Base-by-base conservation (phyloP, 2,797 vertebrate species). In the Esox masquinongy region DNA sequence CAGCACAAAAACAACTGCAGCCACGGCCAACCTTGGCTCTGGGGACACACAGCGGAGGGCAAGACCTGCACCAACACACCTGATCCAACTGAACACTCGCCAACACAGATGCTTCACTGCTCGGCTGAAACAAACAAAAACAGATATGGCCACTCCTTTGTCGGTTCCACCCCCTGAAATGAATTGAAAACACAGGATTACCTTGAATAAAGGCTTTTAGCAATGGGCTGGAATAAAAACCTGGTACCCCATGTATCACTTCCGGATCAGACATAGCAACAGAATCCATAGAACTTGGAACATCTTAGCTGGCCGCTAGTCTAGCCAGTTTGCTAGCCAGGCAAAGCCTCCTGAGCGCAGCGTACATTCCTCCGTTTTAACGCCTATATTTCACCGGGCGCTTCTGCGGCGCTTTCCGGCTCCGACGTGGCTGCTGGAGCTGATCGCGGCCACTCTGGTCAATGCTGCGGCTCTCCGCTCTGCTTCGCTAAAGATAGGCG, bases 1-100 rank as follows among this genome's bases (percentile, higher is more conserved):
- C 88, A 86, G 89, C 87, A 92, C 86, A 87, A 83, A 93, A 88
- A 87, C 86, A 90, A 86, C 86, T 84, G 85, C 82, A 87, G 85
- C 86, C 86, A 83, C 82, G 82, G 77, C 86, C 88, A 85, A 87
- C 88, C 88, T 86, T 89, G 89, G 86, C 86, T 82, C 71, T 84
- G 80, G 87, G 72, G 75, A 82, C 82, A 88, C 88, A 74, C 79
- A 83, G 84, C 78, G 74, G 73, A 76, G 68, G 11, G 75, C 80
- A 79, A 82, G 84, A 71, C 39, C 68, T 15, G 24, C 69, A 49
- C 43, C 26, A 70, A 24, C 47, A 50, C 43, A 70, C 66, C 66
- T 68, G 26, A 84, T 83, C 51, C 24, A 51, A 29, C 66, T 68
- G 11, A 84, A 82, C 53, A 77, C 67, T 79, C 80, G 82, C 68